Evolutionary conservation across 2,888 invertebrate species (phyloP), one percentile per base, ranked within the genome.

Genomic region (Andrena hattorfiana): DNA sequence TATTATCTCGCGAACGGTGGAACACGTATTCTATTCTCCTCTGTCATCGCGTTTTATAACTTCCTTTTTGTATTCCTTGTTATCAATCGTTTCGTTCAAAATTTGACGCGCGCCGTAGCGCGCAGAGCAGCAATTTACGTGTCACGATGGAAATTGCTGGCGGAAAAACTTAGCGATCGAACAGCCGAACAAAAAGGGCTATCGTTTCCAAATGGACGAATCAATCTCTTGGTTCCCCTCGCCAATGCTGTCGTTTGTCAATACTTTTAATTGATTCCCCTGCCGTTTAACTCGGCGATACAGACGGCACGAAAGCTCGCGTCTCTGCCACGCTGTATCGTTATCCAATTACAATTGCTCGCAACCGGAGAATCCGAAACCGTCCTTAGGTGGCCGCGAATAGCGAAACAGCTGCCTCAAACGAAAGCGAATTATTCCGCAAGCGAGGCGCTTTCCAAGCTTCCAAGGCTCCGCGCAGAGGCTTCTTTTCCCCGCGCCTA

Each of bases 261-360:
- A 74, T 64, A n/a, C 1, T 59, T 75, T 28, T 49, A 66, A 75
- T 75, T 49, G 75, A 59, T 74, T 73, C 42, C 72, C 16, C 26
- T 2, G 0, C 26, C 23, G 30, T n/a, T 62, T 13, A 13, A 6
- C 26, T 8, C 51, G 28, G 16, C 42, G 42, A 42, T 16, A 42
- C 42, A 16, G 16, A 42, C 42, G 42, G 5, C 42, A 4, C 42
- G 16, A 42, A 42, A 42, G 13, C 42, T 5, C 42, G 42, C 42
- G 13, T 13, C 42, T 42, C 42, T 42, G 42, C 42, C 42, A 4
- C 42, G 13, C 42, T 4, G 42, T 16, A 16, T 16, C 42, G 42
- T 42, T 42, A 42, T 42, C 42, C 42, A 42, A 42, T 42, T 42
- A 42, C 42, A 42, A 13, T 42, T 42, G 3, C 42, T 42, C 16